phyloP scores from a whole-genome alignment of 2,888 invertebrate species.

The Colletes collaris region DNA sequence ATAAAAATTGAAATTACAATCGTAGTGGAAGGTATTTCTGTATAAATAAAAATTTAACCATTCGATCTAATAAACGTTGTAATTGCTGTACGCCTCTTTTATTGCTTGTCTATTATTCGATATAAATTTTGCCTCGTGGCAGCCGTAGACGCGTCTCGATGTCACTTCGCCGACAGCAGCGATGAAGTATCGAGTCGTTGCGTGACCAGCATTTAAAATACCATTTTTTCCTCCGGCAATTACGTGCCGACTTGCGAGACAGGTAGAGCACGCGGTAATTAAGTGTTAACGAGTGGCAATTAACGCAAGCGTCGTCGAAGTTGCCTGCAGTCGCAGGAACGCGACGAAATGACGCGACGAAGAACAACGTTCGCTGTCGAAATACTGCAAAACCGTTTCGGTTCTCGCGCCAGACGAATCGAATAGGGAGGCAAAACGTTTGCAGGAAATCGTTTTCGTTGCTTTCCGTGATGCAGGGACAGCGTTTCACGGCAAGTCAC shows the following conservation, averaged over 20 bases:
- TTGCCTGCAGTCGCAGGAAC: neutral
- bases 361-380: neutral
- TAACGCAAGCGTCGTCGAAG: conserved; percentile 9
- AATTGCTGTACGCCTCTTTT: no score
- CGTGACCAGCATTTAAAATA: conserved; percentile 20
- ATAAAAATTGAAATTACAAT: no score
- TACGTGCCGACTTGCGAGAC: conserved; percentile 9
- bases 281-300: conserved; percentile 25
- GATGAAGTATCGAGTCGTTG: conserved; percentile 16
- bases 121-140: no score
- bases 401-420: neutral
- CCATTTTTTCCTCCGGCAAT: conserved; percentile 1
- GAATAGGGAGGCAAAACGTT: conserved; percentile 10
- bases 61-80: no score
- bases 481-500: conserved; percentile 16
- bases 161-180: conserved; percentile 1
- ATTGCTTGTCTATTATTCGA: no score
- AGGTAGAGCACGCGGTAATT: conserved; percentile 16
- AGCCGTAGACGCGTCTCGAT: no score
- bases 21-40: no score
- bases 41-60: no score
- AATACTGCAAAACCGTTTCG: neutral
- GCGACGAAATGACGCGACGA: neutral
- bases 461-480: neutral
- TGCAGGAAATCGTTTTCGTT: neutral